Evolutionary conservation across 2,797 vertebrate species (phyloP).

Genomic region (Manis crassicaudata): DNA sequence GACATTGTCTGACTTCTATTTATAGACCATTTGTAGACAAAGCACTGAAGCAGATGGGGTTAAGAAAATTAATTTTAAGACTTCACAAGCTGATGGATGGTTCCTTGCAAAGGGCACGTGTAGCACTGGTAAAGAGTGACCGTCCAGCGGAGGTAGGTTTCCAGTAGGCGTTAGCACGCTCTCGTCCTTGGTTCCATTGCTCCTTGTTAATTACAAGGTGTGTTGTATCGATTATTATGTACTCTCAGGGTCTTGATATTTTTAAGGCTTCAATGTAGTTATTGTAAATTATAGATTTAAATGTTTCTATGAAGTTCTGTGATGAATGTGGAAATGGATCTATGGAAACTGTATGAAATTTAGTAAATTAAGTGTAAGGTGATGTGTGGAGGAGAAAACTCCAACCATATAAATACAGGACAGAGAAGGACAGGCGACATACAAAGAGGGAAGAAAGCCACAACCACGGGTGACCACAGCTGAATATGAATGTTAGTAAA

Average conservation of each 20-base stretch:
- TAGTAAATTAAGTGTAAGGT: neutral
- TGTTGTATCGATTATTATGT: neutral
- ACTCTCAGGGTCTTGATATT: neutral
- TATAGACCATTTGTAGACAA: constrained; percentile 99
- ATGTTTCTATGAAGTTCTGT: neutral
- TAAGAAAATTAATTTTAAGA: constrained; percentile 97
- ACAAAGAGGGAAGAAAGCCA: neutral
- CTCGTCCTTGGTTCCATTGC: neutral
- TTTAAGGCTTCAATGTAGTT: neutral
- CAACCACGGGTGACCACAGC: neutral
- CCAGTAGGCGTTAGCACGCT: neutral
- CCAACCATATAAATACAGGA: neutral
- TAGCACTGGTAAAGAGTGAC: constrained; percentile 92
- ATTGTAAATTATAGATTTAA: neutral
- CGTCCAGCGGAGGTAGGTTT: constrained; percentile 92
- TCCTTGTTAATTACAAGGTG: neutral
- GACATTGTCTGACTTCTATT: constrained; percentile 94
- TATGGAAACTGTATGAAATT: neutral
- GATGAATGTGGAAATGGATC: neutral
- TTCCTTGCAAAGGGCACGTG: constrained; percentile 95
- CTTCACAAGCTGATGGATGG: constrained; percentile 99
- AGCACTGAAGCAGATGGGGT: constrained; percentile 99
- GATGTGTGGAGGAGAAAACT: neutral
- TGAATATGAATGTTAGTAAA: neutral
- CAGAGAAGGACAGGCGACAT: neutral